Evolutionary conservation across 2,113 vertebrate genomes (phyloP).

Genomic region (Arizona elegans): DNA sequence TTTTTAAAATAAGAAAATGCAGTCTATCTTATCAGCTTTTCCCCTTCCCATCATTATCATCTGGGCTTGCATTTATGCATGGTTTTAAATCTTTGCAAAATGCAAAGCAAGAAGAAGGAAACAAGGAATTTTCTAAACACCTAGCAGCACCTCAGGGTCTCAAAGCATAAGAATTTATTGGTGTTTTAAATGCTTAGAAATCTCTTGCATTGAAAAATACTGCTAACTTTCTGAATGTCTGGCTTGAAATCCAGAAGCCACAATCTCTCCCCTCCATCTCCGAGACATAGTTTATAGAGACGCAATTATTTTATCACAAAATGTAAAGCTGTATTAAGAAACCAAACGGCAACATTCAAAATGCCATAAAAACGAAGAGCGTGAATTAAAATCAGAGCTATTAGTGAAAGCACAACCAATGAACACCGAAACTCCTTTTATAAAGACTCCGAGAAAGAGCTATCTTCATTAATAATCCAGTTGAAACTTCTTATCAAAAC

Average conservation of each 20-base stretch:
- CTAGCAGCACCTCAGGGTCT: background rate
- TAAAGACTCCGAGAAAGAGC: slow-evolving; percentile 47
- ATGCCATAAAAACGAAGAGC: background rate
- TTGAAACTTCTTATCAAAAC: background rate
- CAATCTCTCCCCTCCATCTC: background rate
- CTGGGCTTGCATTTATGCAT: background rate
- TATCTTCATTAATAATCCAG: background rate
- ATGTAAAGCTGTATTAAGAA: background rate
- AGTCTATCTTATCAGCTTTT: background rate
- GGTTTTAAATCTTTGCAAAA: background rate
- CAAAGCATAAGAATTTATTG: background rate
- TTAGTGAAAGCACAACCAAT: background rate
- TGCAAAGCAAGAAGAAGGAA: background rate
- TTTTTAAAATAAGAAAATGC: background rate
- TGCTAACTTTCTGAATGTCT: background rate
- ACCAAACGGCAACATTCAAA: background rate
- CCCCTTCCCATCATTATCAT: background rate
- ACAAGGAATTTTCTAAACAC: background rate
- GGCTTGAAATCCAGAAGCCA: background rate
- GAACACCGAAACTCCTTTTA: slow-evolving; percentile 30
- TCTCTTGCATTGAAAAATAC: background rate
- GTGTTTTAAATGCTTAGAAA: background rate
- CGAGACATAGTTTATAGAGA: background rate
- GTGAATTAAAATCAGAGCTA: background rate
- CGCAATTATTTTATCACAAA: background rate